phyloP scores from a whole-genome alignment of 2,888 invertebrate genomes.

The Nebria salina region DNA sequence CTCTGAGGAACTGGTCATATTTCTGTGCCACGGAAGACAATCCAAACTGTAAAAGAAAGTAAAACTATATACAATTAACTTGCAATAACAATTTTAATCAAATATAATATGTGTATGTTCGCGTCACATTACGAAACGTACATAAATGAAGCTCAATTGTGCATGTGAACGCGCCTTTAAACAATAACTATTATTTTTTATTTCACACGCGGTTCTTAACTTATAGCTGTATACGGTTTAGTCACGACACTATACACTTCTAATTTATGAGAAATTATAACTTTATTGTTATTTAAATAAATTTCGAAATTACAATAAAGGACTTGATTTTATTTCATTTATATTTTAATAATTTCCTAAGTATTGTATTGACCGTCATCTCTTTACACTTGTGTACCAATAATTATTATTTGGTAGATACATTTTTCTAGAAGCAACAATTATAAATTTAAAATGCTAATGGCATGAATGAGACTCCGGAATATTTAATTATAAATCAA shows the following conservation, averaged over 20 bases:
- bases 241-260: background rate
- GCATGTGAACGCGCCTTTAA: constrained; percentile 37
- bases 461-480: too few relatives aligned
- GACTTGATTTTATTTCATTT: background rate
- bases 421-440: too few relatives aligned
- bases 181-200: constrained; percentile 40
- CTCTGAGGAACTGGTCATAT: constrained; percentile 13
- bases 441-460: too few relatives aligned
- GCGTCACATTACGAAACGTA: constrained; percentile 16
- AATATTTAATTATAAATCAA: too few relatives aligned
- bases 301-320: background rate
- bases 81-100: background rate
- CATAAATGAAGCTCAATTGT: constrained; percentile 23
- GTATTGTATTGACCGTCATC: background rate
- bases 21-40: background rate
- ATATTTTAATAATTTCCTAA: background rate
- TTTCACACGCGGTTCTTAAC: constrained; percentile 37
- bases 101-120: constrained; percentile 9
- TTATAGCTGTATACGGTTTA: constrained; percentile 25
- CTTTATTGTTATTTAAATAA: background rate
- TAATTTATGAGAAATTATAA: background rate
- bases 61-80: constrained; percentile 18
- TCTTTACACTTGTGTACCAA: too few relatives aligned
- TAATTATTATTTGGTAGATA: too few relatives aligned
- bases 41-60: constrained; percentile 22